Evolutionary conservation across 2,113 vertebrate species (phyloP), one percentile per base, ranked within the genome.

Genomic region (Procavia capensis): DNA sequence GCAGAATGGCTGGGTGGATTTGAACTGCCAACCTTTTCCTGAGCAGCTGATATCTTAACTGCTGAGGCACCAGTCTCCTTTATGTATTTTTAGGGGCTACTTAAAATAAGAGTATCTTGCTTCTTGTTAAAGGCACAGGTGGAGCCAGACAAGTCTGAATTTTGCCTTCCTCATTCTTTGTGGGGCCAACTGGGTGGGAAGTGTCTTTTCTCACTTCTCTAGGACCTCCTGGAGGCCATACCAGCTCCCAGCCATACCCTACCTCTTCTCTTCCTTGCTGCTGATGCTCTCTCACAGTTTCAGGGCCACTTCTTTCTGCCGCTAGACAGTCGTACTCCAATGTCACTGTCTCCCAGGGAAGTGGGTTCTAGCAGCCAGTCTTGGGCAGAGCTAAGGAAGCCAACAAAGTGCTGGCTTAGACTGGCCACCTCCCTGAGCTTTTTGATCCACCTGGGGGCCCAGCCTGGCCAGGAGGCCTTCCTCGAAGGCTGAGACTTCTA

Each of bases 11-110:
- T 70, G 34, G 68, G n/a, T 4, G 68, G 63, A 6, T 29, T 66
- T 14, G 29, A 34, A 63, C 27, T 29, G 61, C 19, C 61, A 63
- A 63, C 61, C 61, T 70, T 54, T 54, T 16, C 11, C 11, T 54
- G 3, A 34, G 64, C 29, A 17, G 29, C 24, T 34, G 29, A 66
- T 9, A 66, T 6, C 64, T 14, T 59, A 59, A 59, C 57, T 59
- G 57, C 22, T 59, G 57, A 20, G 22, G 19, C 57, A 59, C 57
- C 31, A 34, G 64, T 4, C 13, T 2, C 31, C 64, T 29, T 24
- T 66, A 75, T 34, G 31, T 47, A 66, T 93, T 96, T 80, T 43
- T 90, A 70, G 82, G 84, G 24, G 61, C n/a, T 89, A n/a, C 82
- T 90, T 66, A 50, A 47, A 88, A 61, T 34, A 11, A 86, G 63